Evolutionary conservation across 2,797 vertebrate species (phyloP).

Genomic region (Euphonia xanthogaster): DNA sequence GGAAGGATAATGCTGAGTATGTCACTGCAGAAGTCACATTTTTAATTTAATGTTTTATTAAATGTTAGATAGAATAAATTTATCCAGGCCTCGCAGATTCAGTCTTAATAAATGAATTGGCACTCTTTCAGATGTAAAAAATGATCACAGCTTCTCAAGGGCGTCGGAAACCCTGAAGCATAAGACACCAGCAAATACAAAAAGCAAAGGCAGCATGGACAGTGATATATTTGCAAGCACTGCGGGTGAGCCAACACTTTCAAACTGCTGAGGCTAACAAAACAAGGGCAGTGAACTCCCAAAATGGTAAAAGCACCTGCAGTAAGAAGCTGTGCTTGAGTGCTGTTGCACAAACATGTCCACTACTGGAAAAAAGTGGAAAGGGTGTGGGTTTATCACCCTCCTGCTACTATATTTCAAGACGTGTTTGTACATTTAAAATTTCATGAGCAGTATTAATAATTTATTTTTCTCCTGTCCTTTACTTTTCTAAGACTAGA

Average conservation of each 20-base stretch:
- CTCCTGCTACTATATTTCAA: constrained; percentile 52
- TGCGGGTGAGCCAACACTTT: constrained; percentile 58
- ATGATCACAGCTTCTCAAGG: constrained; percentile 77
- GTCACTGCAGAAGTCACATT: constrained; percentile 75
- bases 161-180: constrained; percentile 72
- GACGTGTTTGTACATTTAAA: constrained; percentile 46
- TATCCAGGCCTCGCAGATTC: constrained; percentile 68
- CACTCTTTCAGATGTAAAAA: constrained; percentile 75
- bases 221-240: constrained; percentile 73
- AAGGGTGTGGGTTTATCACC: constrained; percentile 34
- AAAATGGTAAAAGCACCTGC: constrained; percentile 63
- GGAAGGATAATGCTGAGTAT: constrained; percentile 70
- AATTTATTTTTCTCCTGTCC: constrained; percentile 46
- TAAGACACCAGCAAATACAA: constrained; percentile 77
- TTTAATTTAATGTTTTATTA: constrained; percentile 83
- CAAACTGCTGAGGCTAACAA: constrained; percentile 75
- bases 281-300: constrained; percentile 63
- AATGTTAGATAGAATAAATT: constrained; percentile 79
- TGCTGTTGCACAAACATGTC: background rate
- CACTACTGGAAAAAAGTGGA: background rate
- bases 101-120: constrained; percentile 79
- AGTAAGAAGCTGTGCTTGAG: constrained; percentile 52
- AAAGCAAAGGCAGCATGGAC: constrained; percentile 71
- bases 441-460: constrained; percentile 51
- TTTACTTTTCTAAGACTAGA: constrained; percentile 62